phyloP scores from a whole-genome alignment of 2,888 invertebrate species.

The Herminia tarsipennalis region DNA sequence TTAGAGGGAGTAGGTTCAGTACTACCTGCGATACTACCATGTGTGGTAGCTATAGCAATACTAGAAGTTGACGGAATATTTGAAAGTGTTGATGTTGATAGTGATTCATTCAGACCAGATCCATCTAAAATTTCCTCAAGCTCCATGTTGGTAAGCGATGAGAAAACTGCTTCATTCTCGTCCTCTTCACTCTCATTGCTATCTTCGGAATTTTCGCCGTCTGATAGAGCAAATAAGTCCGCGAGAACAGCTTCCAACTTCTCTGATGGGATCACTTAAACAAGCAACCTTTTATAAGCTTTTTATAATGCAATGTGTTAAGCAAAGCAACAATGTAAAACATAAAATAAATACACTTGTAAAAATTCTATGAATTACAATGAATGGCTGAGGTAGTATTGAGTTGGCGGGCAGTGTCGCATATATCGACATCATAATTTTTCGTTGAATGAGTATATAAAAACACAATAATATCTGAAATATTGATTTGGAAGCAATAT shows the following conservation, averaged over 20 bases:
- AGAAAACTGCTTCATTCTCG: conserved; percentile 19
- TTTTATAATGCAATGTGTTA: not conserved
- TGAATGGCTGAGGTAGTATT: too few relatives aligned
- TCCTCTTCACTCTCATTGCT: conserved; percentile 20
- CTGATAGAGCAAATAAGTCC: conserved; percentile 4
- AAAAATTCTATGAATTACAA: too few relatives aligned
- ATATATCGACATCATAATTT: too few relatives aligned
- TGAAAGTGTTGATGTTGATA: too few relatives aligned
- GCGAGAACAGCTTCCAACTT: conserved; percentile 7
- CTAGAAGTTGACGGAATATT: conserved; percentile 5
- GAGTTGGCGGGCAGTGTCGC: too few relatives aligned
- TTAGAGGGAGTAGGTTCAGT: conserved; percentile 12
- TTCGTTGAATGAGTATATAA: too few relatives aligned
- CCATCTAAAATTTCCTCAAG: conserved; percentile 22
- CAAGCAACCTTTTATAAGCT: not conserved
- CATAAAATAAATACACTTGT: too few relatives aligned
- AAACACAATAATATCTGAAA: too few relatives aligned
- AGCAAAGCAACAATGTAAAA: too few relatives aligned
- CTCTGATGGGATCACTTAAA: conserved; percentile 3
- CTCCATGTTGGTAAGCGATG: conserved; percentile 9
- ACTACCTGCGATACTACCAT: not conserved
- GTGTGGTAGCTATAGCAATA: not conserved
- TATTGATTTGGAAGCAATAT: too few relatives aligned
- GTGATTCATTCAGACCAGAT: conserved; percentile 8
- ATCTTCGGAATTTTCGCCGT: conserved; percentile 21